A percentile compares a stretch with the other conserved stretches of the same genome.
Evolutionary conservation across 2,113 vertebrate species (phyloP).

Genomic region (Elephantulus edwardii): DNA sequence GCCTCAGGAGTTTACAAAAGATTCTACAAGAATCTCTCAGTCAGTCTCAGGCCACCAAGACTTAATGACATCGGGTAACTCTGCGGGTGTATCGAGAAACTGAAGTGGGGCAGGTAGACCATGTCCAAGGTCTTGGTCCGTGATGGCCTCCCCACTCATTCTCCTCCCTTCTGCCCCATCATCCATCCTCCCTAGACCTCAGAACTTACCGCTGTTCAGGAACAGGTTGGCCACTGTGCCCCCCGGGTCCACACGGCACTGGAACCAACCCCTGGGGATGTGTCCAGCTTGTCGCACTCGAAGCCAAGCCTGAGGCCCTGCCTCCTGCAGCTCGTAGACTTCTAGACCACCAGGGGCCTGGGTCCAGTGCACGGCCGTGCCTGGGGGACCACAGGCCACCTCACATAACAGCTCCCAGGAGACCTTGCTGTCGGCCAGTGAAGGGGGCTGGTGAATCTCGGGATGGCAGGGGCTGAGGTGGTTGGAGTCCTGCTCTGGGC

Average conservation of each 20-base stretch:
- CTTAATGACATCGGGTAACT: background rate
- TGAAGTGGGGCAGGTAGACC: background rate
- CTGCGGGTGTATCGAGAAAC: background rate
- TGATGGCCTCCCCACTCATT: background rate
- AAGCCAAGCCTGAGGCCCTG: slow-evolving; percentile 63
- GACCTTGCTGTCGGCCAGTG: background rate
- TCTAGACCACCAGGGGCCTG: slow-evolving; percentile 63
- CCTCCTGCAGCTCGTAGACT: slow-evolving; percentile 42
- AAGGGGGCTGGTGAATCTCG: slow-evolving; percentile 56
- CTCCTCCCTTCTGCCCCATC: no score
- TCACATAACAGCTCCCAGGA: slow-evolving; percentile 73
- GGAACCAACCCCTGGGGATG: slow-evolving; percentile 76
- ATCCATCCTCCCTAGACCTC: background rate
- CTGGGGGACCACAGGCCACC: accelerated
- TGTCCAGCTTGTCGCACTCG: accelerated
- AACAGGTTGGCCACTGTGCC: slow-evolving; percentile 21
- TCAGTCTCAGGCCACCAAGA: background rate
- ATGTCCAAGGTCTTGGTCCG: background rate
- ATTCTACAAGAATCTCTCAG: background rate
- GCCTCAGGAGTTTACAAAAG: background rate
- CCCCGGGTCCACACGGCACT: slow-evolving; percentile 61
- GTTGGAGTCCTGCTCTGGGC: background rate
- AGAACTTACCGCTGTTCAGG: slow-evolving; percentile 59
- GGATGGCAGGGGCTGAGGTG: accelerated
- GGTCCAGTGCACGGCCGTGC: slow-evolving; percentile 58